A percentile compares a stretch with the other conserved stretches of the same genome.
Conservation (phyloP, 2,888 invertebrate species). For the Andrena praecox region DNA sequence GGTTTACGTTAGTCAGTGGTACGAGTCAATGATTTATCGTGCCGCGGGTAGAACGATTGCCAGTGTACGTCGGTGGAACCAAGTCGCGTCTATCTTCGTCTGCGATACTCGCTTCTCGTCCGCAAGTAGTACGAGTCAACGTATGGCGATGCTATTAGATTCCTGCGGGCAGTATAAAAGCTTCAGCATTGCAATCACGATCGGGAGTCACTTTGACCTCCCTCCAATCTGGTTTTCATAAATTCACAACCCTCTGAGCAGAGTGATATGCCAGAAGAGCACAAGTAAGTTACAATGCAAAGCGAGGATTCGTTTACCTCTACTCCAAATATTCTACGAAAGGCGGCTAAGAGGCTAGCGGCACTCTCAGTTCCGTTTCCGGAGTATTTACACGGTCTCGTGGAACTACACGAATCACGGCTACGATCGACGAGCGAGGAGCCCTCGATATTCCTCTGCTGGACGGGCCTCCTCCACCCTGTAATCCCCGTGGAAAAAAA, state of each 20-base stretch:
- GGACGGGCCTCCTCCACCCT: not conserved
- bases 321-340: no score
- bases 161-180: no score
- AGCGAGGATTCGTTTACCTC: no score
- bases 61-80: conserved; percentile 3
- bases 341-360: no score
- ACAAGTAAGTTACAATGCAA: no score
- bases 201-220: no score
- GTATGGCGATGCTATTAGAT: not conserved
- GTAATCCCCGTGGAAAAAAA: conserved; percentile 22
- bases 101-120: not conserved
- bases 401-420: conserved; percentile 38
- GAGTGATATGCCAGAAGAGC: no score
- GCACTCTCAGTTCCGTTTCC: no score
- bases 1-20: conserved; percentile 36
- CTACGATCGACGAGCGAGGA: conserved; percentile 35
- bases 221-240: not conserved
- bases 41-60: not conserved
- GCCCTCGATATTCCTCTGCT: conserved; percentile 37
- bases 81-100: not conserved
- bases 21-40: conserved; percentile 43
- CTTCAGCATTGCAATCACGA: no score
- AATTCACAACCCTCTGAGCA: not conserved
- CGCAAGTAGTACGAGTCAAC: not conserved
- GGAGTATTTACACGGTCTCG: conserved; percentile 34